Conservation (phyloP, 2,113 vertebrate genomes). For the Triplophysa tibetana region DNA sequence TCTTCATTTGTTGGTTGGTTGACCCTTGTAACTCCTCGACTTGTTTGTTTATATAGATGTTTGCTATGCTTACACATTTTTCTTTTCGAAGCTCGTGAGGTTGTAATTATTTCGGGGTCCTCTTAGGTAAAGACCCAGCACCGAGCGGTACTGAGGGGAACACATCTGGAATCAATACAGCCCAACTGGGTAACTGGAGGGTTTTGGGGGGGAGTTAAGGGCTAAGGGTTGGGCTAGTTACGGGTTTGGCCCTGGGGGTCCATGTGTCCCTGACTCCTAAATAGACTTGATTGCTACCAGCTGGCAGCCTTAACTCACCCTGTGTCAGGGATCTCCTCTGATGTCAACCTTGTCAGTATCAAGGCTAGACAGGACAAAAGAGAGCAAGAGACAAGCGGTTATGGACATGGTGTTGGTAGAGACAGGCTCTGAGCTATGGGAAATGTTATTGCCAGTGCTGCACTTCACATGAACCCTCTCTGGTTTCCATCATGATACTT, state of each 20-base stretch:
- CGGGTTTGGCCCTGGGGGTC: constrained; percentile 78
- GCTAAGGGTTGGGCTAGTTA: constrained; percentile 67
- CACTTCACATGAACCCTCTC: neutral
- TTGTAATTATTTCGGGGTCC: constrained; percentile 64
- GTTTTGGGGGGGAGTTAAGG: constrained; percentile 60
- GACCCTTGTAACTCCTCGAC: constrained; percentile 25
- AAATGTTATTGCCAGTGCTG: neutral
- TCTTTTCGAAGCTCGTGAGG: constrained; percentile 43
- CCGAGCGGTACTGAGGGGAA: constrained; percentile 38
- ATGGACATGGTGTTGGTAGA: constrained; percentile 51
- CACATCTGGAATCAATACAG: constrained; percentile 81
- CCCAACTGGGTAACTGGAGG: constrained; percentile 67
- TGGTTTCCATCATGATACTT: constrained; percentile 13
- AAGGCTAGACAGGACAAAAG: constrained; percentile 72
- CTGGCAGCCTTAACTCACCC: constrained; percentile 80
- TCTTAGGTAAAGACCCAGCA: constrained; percentile 66
- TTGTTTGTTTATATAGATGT: constrained; percentile 47
- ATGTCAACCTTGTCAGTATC: constrained; percentile 82
- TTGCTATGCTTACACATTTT: constrained; percentile 34
- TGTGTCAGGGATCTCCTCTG: constrained; percentile 78
- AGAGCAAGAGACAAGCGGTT: constrained; percentile 57
- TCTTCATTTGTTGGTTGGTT: constrained; percentile 4
- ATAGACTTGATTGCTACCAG: constrained; percentile 84
- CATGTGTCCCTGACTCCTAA: constrained; percentile 82
- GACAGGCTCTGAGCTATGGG: constrained; percentile 23